Conservation (phyloP, 2,113 vertebrate species). For the Saimiri boliviensis region DNA sequence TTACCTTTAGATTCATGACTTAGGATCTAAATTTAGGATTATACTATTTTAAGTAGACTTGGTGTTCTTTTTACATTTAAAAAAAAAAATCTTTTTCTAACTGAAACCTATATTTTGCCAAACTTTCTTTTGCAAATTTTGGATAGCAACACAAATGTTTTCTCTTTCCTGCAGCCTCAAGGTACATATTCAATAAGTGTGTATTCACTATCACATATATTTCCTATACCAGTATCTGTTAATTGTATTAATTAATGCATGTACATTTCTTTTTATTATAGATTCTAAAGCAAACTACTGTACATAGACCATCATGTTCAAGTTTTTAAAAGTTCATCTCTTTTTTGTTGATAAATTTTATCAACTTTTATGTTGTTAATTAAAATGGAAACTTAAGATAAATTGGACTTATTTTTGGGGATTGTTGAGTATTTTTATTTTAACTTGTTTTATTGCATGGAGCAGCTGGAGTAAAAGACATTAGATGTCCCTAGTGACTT, state of each 20-base stretch:
- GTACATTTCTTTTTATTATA: background rate
- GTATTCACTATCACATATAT: background rate
- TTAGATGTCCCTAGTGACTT: background rate
- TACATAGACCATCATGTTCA: background rate
- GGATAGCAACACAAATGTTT: background rate
- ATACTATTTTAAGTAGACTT: background rate
- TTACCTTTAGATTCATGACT: background rate
- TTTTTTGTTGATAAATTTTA: background rate
- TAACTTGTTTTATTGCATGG: background rate
- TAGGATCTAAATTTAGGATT: background rate
- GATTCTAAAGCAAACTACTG: background rate
- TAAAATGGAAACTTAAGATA: background rate
- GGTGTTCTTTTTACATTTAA: background rate
- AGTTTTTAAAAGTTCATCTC: background rate
- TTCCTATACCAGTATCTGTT: background rate
- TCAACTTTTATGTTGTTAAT: background rate
- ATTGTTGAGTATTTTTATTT: conserved; percentile 3
- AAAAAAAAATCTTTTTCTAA: background rate
- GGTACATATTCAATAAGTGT: background rate
- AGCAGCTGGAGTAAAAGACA: background rate
- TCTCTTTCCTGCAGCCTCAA: background rate
- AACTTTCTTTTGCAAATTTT: background rate
- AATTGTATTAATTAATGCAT: background rate
- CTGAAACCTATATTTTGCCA: background rate
- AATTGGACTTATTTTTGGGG: background rate